Percentiles rank a stretch among this genome's conserved stretches.
Conservation (phyloP, 2,113 vertebrate genomes). For the Myotis yumanensis region DNA sequence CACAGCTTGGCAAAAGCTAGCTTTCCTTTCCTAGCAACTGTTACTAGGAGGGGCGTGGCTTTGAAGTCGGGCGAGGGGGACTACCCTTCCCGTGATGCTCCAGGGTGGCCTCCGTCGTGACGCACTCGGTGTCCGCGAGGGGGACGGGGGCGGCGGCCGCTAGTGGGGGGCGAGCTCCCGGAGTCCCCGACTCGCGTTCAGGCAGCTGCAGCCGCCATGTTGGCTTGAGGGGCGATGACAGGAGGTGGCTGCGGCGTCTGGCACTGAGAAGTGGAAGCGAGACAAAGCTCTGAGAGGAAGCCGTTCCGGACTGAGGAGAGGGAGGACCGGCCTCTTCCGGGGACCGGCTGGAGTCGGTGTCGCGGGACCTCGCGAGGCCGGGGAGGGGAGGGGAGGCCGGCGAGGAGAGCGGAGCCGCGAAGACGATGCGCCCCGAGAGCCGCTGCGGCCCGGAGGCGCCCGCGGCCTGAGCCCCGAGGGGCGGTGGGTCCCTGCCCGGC, state of each 20-base stretch:
- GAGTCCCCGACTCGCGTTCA: conserved; percentile 61
- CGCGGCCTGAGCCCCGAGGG: conserved; percentile 74
- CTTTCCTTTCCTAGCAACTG: conserved; percentile 73
- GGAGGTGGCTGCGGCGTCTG: conserved; percentile 73
- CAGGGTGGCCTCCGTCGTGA: conserved; percentile 63
- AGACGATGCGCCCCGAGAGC: conserved; percentile 50
- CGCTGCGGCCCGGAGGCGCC: conserved; percentile 68
- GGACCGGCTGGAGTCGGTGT: conserved; percentile 40
- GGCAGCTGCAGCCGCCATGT: conserved; percentile 82
- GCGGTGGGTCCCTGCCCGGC: conserved; percentile 50
- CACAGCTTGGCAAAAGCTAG: not conserved
- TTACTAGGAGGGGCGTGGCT: conserved; percentile 58
- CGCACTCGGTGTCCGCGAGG: conserved; percentile 4
- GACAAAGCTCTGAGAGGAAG: conserved; percentile 54
- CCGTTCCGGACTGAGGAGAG: conserved; percentile 24
- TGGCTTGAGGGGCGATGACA: conserved; percentile 82
- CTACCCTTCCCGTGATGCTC: conserved; percentile 78
- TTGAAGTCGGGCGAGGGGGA: not conserved
- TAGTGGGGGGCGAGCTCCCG: conserved; percentile 1
- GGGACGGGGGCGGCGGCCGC: not conserved
- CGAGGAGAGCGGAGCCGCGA: not conserved
- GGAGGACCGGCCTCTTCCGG: conserved; percentile 58
- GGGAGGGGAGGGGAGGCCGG: conserved; percentile 63
- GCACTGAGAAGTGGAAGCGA: conserved; percentile 66
- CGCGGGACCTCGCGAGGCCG: conserved; percentile 44